Base-by-base conservation (phyloP, 2,113 vertebrate genomes). In the Podarcis muralis region DNA sequence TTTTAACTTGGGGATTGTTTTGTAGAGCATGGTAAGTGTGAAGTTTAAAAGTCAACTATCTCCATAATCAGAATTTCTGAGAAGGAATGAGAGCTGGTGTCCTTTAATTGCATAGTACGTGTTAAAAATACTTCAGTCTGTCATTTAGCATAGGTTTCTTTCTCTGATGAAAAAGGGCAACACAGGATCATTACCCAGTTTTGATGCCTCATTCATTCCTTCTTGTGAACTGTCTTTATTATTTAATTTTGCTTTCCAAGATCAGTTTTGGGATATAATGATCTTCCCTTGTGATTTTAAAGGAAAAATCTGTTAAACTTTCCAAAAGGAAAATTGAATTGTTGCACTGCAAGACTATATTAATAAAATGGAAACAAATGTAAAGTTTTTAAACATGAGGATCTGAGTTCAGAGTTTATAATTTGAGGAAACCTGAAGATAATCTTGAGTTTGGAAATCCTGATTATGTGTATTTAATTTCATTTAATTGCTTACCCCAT, bases 1-100 rank as follows among this genome's bases (percentile, higher is more conserved):
- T 90, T 93, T 95, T 95, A 94, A 96, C 95, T 95, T 57, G 85
- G 95, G 95, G 95, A 95, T 96, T 83, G 88, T 89, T 22, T 81
- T 89, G 90, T 85, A 92, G 88, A 90, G 95, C 91, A 93, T 89
- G 83, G 74, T 72, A 85, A 92, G 48, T 90, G 71, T 75, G 82
- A 76, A 27, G 92, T 93, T 91, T 90, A 92, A 88, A 92, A 93
- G 91, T 92, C 91, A 74, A 3, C 25, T n/a, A 1, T 27, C 88
- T 94, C 80, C 92, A 93, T 93, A 93, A 95, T 88, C 89, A 72
- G 93, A 94, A 93, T 96, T 94, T 88, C 90, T 90, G 91, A 96
- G 91, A 91, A 94, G 93, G 92, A 93, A 92, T 15, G 87, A 91
- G 91, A 94, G 84, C 35, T 93, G 93, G 91, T 93, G 92, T 95